Percentiles rank a stretch among this genome's conserved stretches.
These are phyloP conservation scores for Trichomycterus rosablanca DNA, from an alignment of 2,113 vertebrate genomes.

Conservation along the genomic window DNA sequence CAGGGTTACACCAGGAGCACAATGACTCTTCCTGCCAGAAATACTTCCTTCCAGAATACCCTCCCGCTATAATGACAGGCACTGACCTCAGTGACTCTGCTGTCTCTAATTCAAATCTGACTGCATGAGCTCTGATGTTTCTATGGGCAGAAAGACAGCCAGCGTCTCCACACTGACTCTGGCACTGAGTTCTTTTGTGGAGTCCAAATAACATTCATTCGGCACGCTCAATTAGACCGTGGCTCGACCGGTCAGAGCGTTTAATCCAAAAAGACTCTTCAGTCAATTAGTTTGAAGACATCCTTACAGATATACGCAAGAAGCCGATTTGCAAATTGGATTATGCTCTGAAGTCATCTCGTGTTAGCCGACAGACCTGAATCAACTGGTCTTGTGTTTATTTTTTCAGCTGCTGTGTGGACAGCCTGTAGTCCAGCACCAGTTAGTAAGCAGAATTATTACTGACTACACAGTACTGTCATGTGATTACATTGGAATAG, in stretches of 20 bases:
- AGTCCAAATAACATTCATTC: neutral
- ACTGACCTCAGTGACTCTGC: neutral
- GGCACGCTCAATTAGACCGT: slow-evolving; percentile 1
- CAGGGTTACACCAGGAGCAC: slow-evolving; percentile 45
- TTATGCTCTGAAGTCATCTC: neutral
- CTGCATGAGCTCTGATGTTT: too few relatives aligned
- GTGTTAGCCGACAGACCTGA: neutral
- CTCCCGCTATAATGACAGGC: slow-evolving; percentile 26
- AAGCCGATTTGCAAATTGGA: neutral
- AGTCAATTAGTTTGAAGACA: neutral
- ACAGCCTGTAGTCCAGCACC: too few relatives aligned
- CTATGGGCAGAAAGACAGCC: neutral
- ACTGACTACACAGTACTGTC: neutral
- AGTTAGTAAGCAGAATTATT: slow-evolving; percentile 21
- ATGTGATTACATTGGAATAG: slow-evolving; percentile 10
- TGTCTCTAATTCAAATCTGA: neutral
- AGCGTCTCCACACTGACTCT: slow-evolving; percentile 8
- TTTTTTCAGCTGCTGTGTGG: too few relatives aligned
- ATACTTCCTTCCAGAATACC: slow-evolving; percentile 60
- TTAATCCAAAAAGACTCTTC: neutral
- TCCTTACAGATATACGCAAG: neutral
- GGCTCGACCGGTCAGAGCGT: neutral
- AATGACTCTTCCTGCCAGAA: slow-evolving; percentile 56
- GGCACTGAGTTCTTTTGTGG: neutral
- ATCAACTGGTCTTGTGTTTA: neutral